Conservation (phyloP, 2,113 vertebrate genomes). For the Leucopternis melanops region DNA sequence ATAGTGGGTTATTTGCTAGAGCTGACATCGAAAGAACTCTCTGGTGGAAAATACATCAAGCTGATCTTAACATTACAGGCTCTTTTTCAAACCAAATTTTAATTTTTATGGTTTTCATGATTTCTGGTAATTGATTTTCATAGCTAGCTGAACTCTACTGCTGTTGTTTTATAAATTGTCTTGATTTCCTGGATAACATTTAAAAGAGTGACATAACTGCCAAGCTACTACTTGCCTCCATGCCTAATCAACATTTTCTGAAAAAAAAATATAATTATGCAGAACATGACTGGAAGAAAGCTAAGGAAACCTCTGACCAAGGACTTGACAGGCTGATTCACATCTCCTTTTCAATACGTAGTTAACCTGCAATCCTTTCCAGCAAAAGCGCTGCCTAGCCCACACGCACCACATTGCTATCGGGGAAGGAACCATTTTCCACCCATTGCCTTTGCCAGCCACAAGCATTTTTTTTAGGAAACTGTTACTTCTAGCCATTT, state of each 20-base stretch:
- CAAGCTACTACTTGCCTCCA: neutral
- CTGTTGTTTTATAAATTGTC: neutral
- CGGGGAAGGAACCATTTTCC: neutral
- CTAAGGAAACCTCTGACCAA: neutral
- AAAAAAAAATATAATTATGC: neutral
- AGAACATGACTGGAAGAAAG: neutral
- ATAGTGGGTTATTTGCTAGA: neutral
- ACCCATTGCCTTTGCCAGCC: neutral
- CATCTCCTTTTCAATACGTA: neutral
- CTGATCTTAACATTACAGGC: neutral
- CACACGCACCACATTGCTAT: no score
- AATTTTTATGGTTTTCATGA: slow-evolving; percentile 8
- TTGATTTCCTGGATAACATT: neutral
- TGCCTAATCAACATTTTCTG: neutral
- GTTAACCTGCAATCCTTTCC: neutral
- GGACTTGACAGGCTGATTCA: neutral
- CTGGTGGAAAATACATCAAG: neutral
- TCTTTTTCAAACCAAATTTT: neutral
- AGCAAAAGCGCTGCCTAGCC: neutral
- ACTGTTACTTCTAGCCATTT: neutral
- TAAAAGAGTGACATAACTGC: neutral
- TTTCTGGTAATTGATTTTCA: slow-evolving; percentile 1
- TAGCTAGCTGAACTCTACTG: neutral
- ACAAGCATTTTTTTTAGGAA: neutral
- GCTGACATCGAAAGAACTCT: neutral